Conservation (phyloP, 2,113 vertebrate species). For the Limanda limanda region DNA sequence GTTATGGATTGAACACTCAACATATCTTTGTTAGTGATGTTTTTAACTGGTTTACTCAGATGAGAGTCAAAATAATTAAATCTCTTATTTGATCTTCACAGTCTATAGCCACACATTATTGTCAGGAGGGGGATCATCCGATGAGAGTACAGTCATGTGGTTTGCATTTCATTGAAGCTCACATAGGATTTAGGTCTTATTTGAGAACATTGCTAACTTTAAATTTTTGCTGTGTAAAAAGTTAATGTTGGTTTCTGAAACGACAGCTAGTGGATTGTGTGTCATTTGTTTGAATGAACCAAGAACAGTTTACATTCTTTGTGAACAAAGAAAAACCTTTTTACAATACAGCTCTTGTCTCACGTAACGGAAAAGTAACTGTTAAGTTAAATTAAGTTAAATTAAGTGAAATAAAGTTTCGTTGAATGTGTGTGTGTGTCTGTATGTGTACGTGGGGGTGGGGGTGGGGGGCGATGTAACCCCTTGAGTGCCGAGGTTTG, state of each 20-base stretch:
- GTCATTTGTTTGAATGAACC: neutral
- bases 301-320: neutral
- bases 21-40: neutral
- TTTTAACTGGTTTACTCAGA: neutral
- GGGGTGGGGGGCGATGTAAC: neutral
- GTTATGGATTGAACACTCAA: constrained; percentile 5
- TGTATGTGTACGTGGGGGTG: constrained; percentile 8
- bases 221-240: neutral
- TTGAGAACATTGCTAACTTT: neutral
- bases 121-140: neutral
- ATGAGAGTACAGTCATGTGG: constrained; percentile 2
- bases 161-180: constrained; percentile 4
- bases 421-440: neutral
- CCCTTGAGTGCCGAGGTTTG: constrained; percentile 29
- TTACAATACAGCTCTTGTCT: neutral
- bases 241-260: neutral
- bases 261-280: neutral
- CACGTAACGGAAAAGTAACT: neutral
- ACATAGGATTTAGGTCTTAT: neutral
- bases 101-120: no score
- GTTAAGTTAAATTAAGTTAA: no score
- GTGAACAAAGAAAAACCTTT: neutral
- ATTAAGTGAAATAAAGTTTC: neutral
- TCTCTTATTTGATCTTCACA: neutral
- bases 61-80: neutral